These are phyloP conservation scores for Zaprionus gabonicus DNA, from an alignment of 1,140 invertebrate genomes.

Conservation along the genomic window DNA sequence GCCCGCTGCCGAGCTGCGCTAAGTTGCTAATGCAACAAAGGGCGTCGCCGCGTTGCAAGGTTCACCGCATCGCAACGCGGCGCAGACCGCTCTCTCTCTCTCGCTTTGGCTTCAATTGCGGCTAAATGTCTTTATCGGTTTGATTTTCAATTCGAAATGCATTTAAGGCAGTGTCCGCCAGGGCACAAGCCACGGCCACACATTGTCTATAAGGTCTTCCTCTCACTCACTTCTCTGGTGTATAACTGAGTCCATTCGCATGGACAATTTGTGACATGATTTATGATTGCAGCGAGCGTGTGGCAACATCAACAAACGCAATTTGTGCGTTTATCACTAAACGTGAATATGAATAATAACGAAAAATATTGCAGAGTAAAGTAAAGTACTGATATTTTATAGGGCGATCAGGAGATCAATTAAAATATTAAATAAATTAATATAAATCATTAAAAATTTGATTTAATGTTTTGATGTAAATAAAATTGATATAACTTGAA, in stretches of 20 bases:
- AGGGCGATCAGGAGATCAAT: no score
- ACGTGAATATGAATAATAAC: slow-evolving; percentile 49
- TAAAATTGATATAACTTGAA: no score
- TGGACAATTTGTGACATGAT: slow-evolving; percentile 71
- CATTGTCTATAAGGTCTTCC: slow-evolving; percentile 49
- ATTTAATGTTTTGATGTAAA: no score
- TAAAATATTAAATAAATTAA: no score
- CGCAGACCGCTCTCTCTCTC: slow-evolving; percentile 11
- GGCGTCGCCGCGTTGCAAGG: slow-evolving; percentile 43
- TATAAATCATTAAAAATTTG: no score
- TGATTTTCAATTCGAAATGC: slow-evolving; percentile 79
- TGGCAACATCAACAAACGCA: slow-evolving; percentile 45
- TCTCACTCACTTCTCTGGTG: slow-evolving; percentile 25
- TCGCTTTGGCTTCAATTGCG: slow-evolving; percentile 56
- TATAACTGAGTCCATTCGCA: neutral
- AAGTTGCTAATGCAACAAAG: slow-evolving; percentile 64
- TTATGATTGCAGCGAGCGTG: slow-evolving; percentile 57
- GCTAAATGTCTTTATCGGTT: slow-evolving; percentile 74
- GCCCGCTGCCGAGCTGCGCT: neutral
- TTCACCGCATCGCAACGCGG: slow-evolving; percentile 19
- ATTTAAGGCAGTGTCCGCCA: slow-evolving; percentile 51
- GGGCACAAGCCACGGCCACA: neutral
- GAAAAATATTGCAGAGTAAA: slow-evolving; percentile 8
- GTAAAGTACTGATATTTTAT: neutral
- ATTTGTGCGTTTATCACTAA: slow-evolving; percentile 68